phyloP scores from a whole-genome alignment of 2,113 vertebrate genomes.

The Canis aureus region DNA sequence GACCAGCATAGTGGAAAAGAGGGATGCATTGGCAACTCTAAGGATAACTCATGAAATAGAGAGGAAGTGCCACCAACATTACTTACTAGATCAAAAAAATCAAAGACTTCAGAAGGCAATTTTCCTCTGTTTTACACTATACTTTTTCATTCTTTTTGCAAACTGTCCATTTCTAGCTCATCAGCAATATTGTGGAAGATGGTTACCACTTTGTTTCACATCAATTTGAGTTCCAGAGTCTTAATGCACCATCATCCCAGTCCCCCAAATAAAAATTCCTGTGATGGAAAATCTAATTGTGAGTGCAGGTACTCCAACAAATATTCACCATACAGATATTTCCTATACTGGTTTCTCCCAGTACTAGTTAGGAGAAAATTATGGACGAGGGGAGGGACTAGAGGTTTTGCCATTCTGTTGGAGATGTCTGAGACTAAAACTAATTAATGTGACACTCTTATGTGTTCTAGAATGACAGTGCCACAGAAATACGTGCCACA shows the following conservation, averaged over 20 bases:
- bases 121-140: not conserved
- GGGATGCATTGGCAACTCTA: not conserved
- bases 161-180: not conserved
- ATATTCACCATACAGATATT: not conserved
- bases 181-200: not conserved
- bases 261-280: not conserved
- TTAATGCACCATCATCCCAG: not conserved
- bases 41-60: not conserved
- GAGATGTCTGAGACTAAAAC: not conserved
- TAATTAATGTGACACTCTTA: not conserved
- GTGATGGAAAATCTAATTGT: not conserved
- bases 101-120: not conserved
- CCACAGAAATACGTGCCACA: not conserved
- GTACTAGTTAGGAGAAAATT: not conserved
- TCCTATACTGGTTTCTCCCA: not conserved
- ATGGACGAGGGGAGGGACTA: not conserved
- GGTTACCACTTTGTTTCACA: not conserved
- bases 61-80: fast-evolving
- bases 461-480: not conserved
- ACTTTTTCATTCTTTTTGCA: not conserved
- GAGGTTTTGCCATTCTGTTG: not conserved
- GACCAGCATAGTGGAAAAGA: not conserved
- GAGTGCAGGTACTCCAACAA: not conserved
- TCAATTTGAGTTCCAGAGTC: not conserved
- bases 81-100: not conserved